Evolutionary conservation across 2,797 vertebrate species (phyloP).

Genomic region (Natrix natrix): DNA sequence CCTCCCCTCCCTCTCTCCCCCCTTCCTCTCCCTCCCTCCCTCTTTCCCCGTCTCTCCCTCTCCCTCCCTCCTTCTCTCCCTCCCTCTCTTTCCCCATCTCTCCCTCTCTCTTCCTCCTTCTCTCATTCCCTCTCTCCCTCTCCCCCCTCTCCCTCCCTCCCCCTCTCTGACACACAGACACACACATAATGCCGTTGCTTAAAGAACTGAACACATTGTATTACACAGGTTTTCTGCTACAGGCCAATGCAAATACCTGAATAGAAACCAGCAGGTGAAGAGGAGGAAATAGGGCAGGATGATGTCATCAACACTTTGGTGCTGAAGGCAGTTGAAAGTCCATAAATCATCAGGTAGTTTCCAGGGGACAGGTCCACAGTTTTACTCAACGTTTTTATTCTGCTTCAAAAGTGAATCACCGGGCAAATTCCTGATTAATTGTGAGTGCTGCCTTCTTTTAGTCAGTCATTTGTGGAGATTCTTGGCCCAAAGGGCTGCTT

Average conservation of each 20-base stretch:
- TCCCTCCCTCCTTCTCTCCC: too few relatives aligned
- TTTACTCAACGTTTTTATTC: constrained; percentile 39
- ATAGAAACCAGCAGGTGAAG: not conserved
- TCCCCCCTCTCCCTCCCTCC: too few relatives aligned
- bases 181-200: not conserved
- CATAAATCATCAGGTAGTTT: constrained; percentile 42
- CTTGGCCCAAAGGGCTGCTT: not conserved
- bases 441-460: not conserved
- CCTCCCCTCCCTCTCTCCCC: too few relatives aligned
- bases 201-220: not conserved
- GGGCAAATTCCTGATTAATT: constrained; percentile 55
- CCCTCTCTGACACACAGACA: not conserved
- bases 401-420: constrained; percentile 59
- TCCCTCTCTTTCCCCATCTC: too few relatives aligned
- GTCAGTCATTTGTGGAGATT: too few relatives aligned
- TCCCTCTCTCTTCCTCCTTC: too few relatives aligned
- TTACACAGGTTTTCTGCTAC: not conserved
- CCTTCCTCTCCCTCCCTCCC: too few relatives aligned
- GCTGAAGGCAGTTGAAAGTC: constrained; percentile 27
- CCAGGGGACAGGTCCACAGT: constrained; percentile 36
- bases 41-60: too few relatives aligned
- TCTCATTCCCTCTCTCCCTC: too few relatives aligned
- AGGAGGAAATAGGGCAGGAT: not conserved
- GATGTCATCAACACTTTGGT: constrained; percentile 18
- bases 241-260: not conserved